Conservation (phyloP, 2,797 vertebrate species). For the Bradypodion ventrale region DNA sequence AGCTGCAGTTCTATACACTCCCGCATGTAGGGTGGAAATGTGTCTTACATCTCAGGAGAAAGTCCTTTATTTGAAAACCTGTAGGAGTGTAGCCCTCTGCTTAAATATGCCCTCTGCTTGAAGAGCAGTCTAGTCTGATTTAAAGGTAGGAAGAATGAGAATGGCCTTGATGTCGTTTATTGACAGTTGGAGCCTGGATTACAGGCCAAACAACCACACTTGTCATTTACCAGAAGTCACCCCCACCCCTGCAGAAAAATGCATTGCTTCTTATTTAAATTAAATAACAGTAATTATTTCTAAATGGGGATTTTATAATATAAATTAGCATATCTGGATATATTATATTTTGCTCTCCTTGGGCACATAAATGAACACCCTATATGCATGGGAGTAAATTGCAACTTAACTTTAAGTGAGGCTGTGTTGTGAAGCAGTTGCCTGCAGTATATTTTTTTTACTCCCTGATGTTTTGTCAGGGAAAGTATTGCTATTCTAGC, state of each 20-base stretch:
- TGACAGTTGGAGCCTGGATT: neutral
- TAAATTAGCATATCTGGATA: neutral
- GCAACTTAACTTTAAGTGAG: neutral
- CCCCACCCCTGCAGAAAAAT: neutral
- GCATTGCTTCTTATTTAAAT: neutral
- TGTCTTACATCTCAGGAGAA: neutral
- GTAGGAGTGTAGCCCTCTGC: neutral
- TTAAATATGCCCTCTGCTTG: neutral
- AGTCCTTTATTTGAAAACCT: neutral
- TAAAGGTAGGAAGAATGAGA: neutral
- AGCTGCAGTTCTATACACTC: neutral
- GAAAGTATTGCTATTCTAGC: constrained; percentile 9
- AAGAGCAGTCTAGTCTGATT: no score
- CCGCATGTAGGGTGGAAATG: neutral
- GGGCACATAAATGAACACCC: neutral
- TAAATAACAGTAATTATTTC: neutral
- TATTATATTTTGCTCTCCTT: neutral
- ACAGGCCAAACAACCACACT: neutral
- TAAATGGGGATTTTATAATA: neutral
- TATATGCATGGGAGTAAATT: neutral
- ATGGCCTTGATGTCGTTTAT: neutral
- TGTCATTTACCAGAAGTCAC: neutral
- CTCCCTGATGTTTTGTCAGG: constrained; percentile 25
- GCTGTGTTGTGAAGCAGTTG: neutral
- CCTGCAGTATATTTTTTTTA: constrained; percentile 36